Percentiles rank a stretch among this genome's conserved stretches.
phyloP scores from a whole-genome alignment of 2,888 invertebrate genomes.

The Drosophila merina region DNA sequence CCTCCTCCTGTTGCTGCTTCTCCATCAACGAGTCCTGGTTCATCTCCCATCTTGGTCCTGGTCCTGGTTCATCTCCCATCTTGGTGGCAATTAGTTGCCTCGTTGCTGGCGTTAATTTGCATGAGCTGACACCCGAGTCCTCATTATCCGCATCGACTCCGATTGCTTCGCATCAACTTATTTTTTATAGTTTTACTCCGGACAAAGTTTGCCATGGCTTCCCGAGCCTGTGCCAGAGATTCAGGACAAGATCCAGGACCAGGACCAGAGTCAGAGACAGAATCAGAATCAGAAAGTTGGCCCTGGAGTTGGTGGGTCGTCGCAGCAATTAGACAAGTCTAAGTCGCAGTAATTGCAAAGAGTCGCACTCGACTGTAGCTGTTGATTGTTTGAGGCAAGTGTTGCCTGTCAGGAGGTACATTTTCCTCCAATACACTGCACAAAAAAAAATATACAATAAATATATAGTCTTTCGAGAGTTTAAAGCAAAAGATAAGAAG shows the following conservation, averaged over 20 bases:
- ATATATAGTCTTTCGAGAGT: background rate
- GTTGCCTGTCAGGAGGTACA: conserved; percentile 16
- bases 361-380: conserved; percentile 55
- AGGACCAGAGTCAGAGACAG: background rate
- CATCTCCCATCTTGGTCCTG: background rate
- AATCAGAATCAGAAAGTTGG: background rate
- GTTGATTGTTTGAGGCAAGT: conserved; percentile 58
- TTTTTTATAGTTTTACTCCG: conserved; percentile 32
- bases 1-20: background rate
- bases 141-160: conserved; percentile 60
- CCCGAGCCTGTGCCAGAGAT: background rate
- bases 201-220: conserved; percentile 19
- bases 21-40: background rate
- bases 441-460: background rate
- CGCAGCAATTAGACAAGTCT: conserved; percentile 72
- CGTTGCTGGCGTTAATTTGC: conserved; percentile 66
- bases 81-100: conserved; percentile 37
- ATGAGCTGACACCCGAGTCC: conserved; percentile 55
- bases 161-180: conserved; percentile 28
- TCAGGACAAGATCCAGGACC: background rate
- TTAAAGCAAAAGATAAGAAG: too few relatives aligned
- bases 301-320: conserved; percentile 12
- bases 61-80: background rate
- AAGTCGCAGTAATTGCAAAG: conserved; percentile 71
- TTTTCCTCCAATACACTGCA: background rate